Base-by-base conservation (phyloP, 2,113 vertebrate species). In the Conger conger region DNA sequence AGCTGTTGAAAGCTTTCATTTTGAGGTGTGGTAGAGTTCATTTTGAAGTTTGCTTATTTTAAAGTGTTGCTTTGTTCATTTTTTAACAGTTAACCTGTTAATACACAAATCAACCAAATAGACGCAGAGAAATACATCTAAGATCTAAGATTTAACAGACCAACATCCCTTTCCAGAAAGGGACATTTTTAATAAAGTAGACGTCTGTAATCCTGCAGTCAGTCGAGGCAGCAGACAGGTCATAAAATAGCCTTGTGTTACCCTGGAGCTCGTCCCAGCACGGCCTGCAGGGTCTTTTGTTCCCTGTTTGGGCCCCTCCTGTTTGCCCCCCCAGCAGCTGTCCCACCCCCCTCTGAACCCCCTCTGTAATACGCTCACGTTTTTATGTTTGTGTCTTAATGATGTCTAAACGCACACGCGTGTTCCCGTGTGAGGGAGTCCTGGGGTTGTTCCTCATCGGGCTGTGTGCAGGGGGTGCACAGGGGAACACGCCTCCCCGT, bases 361-460 rank as follows among this genome's bases (percentile, higher is more conserved):
- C 5, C 4, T 15, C 23, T n/a, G 15, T n/a, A 30, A 42, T 9
- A 1, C 40, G 54, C 27, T 30, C 35, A 9, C 16, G 13, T 9
- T 40, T 85, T 68, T 76, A 42, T 87, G 82, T 76, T 36, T 79
- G 82, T 54, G 38, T 79, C 85, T 87, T 88, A 88, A 87, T 85
- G 86, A 87, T 85, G 57, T 83, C 82, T 88, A 86, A 88, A 79
- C 83, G 85, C 63, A 82, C 81, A 76, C 40, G 79, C 80, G 63
- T 73, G 77, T 79, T 81, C 82, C 37, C 18, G 79, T 50, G 30
- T 90, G 84, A 89, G 82, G 79, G 33, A 16, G 80, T 76, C 85
- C 81, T 87, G 87, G 87, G 78, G 86, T 83, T 85, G 88, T 91
- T 90, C 88, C 83, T 91, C 89, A 88, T 63, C 68, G 20, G 38